Conservation (phyloP, 1,140 invertebrate genomes). For the Aradophagus sp. region DNA sequence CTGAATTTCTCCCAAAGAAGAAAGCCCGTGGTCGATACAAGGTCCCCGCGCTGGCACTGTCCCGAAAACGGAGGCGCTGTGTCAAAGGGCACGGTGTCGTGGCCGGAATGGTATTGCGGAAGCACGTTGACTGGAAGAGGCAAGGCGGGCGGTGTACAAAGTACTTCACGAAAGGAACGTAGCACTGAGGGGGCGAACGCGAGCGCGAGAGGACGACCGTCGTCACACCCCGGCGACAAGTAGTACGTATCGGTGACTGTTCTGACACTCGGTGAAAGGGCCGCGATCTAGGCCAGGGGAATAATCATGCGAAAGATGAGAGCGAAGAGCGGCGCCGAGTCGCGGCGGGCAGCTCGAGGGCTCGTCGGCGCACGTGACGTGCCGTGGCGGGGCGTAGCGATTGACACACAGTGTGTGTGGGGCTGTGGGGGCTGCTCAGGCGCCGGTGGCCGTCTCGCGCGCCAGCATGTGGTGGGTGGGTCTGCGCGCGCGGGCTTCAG, state of each 20-base stretch:
- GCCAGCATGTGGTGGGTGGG: constrained; percentile 1
- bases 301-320: constrained; percentile 36
- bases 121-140: background rate
- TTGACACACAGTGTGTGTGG: too few species aligned
- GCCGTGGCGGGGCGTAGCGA: background rate
- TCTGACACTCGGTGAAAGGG: constrained; percentile 31
- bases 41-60: constrained; percentile 2
- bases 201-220: too few species aligned
- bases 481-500: background rate
- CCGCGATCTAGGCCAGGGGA: constrained; percentile 41
- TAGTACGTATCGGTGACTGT: constrained; percentile 45
- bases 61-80: constrained; percentile 2
- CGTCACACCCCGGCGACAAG: constrained; percentile 45
- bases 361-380: constrained; percentile 39
- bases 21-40: constrained; percentile 8
- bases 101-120: too few species aligned
- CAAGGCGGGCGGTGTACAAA: constrained; percentile 10
- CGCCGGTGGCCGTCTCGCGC: background rate
- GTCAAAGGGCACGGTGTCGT: constrained; percentile 21
- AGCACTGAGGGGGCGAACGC: constrained; percentile 17
- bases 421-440: background rate
- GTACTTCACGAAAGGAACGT: constrained; percentile 35
- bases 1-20: background rate
- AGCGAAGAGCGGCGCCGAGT: constrained; percentile 17
- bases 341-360: constrained; percentile 27